Percentiles rank a stretch among this genome's conserved stretches.
phyloP scores from a whole-genome alignment of 2,797 vertebrate genomes.

The Bradypodion ventrale region DNA sequence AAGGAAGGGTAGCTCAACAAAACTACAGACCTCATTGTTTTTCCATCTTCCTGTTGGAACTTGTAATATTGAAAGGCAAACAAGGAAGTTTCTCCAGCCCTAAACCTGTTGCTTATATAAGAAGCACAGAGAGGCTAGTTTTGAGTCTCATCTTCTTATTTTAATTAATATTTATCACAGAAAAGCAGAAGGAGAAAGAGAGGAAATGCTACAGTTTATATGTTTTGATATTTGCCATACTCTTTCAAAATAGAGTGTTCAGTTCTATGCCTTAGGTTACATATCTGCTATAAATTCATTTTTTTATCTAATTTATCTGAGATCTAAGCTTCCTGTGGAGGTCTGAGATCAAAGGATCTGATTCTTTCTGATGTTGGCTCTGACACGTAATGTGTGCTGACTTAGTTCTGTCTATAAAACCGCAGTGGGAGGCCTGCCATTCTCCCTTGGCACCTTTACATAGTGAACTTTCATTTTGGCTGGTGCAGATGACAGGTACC shows the following conservation, averaged over 20 bases:
- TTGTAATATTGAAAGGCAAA: constrained; percentile 19
- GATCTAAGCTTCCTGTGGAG: constrained; percentile 96
- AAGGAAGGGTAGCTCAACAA: constrained; percentile 25
- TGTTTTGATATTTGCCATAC: constrained; percentile 77
- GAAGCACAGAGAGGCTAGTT: constrained; percentile 48
- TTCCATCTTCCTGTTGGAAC: background rate
- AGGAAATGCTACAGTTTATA: constrained; percentile 74
- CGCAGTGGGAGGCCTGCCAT: constrained; percentile 82
- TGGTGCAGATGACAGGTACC: constrained; percentile 76
- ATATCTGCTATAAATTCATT: constrained; percentile 97
- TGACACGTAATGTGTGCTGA: constrained; percentile 93
- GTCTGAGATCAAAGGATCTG: constrained; percentile 94
- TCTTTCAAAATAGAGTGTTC: constrained; percentile 77
- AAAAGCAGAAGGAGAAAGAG: constrained; percentile 59
- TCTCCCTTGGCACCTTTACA: constrained; percentile 79
- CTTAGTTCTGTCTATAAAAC: constrained; percentile 91
- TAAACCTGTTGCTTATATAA: constrained; percentile 56
- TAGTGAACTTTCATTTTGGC: constrained; percentile 79
- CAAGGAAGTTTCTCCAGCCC: constrained; percentile 41
- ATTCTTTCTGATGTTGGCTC: constrained; percentile 95
- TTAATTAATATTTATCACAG: constrained; percentile 71
- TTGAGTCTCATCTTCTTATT: constrained; percentile 61
- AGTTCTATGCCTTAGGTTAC: constrained; percentile 83
- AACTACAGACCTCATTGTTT: constrained; percentile 25
- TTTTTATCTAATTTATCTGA: constrained; percentile 98